Evolutionary conservation across 2,888 invertebrate species (phyloP), one percentile per base, ranked within the genome.

Genomic region (Cephus sareptanus): DNA sequence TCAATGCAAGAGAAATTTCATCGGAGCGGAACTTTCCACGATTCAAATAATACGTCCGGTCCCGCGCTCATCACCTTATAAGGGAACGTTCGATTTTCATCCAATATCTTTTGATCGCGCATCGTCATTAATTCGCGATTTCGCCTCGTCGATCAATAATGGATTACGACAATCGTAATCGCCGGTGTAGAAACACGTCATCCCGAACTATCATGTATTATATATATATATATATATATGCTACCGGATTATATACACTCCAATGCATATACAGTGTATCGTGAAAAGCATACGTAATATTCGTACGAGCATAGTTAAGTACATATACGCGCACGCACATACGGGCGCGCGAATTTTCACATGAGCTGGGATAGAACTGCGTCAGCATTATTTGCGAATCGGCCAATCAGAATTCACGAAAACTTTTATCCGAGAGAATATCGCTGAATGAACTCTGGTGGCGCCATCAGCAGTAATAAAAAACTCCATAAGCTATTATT

Each of bases 401-500:
- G 56, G 23, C 56, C 56, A 56, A 56, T 56, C 23, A 2, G 23
- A 23, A 9, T 23, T 56, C 23, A 6, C 23, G 9, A 56, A 56
- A 23, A 56, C 23, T 56, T 56, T 56, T 56, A 56, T 9, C 40
- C 80, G 81, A 83, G 84, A 86, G 87, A 85, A 86, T 87, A 88
- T 86, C 85, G 82, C 81, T 80, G 79, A 79, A 85, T 85, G 87
- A 85, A 34, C 35, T 34, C 35, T 34, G 35, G 85, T 81, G 81
- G 84, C 56, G 56, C 81, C 82, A 80, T 83, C 81, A 83, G 84
- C 80, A 83, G 82, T 86, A 83, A 85, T 87, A 85, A 86, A 89
- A 87, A 87, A 86, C 83, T 82, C 85, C 82, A 83, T 85, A 86
- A 86, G 85, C 87, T 83, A 82, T 80, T 85, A 87, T 84, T 23